phyloP scores from a whole-genome alignment of 2,113 vertebrate species.

The Petrocephalus zakoni region DNA sequence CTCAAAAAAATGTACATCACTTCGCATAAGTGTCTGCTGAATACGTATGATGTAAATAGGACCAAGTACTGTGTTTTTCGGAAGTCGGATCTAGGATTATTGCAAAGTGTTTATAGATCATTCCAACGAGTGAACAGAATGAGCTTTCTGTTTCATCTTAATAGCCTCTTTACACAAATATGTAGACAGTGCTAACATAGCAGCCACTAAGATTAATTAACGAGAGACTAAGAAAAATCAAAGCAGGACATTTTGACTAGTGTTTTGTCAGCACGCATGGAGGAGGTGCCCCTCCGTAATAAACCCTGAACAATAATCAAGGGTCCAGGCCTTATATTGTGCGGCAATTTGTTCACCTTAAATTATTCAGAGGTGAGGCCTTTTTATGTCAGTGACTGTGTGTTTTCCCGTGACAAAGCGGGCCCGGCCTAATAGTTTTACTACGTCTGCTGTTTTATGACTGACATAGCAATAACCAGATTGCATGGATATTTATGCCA shows the following conservation, averaged over 20 bases:
- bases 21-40: not conserved
- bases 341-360: conserved; percentile 77
- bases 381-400: conserved; percentile 76
- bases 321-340: conserved; percentile 59
- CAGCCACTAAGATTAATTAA: not conserved
- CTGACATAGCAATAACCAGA: conserved; percentile 99
- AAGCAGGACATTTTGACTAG: not conserved
- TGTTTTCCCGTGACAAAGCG: conserved; percentile 74
- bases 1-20: not conserved
- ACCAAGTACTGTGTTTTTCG: not conserved
- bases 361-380: conserved; percentile 80
- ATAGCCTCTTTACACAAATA: not conserved
- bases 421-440: conserved; percentile 82
- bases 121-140: not conserved
- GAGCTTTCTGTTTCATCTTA: not conserved
- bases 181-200: conserved; percentile 6
- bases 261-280: not conserved
- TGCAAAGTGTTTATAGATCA: conserved; percentile 1
- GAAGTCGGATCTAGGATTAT: not conserved
- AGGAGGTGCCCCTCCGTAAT: conserved; percentile 35
- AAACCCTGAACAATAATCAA: conserved; percentile 44
- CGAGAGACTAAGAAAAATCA: not conserved
- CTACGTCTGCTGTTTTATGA: conserved; percentile 94
- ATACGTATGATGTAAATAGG: not conserved
- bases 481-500: conserved; percentile 99